Conservation (phyloP, 2,113 vertebrate species). For the Oceanodroma tethys region DNA sequence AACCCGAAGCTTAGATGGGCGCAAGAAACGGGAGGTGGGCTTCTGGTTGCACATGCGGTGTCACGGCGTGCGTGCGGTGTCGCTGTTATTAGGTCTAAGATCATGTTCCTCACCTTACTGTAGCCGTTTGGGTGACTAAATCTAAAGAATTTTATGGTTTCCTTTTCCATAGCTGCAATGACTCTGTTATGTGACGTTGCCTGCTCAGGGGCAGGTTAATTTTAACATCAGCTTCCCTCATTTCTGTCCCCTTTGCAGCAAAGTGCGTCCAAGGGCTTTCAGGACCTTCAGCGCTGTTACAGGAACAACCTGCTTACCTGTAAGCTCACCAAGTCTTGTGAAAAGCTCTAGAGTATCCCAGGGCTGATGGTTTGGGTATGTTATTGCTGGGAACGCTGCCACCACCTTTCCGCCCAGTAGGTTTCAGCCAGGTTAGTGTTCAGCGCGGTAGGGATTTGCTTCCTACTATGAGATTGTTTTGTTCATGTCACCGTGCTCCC, state of each 20-base stretch:
- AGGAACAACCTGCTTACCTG: neutral
- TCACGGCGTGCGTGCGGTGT: rapidly evolving
- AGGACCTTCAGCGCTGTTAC: neutral
- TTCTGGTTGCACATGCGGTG: neutral
- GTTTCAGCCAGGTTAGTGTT: neutral
- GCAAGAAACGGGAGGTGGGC: rapidly evolving
- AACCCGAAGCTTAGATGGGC: neutral
- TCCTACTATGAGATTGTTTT: neutral
- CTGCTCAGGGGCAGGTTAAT: neutral
- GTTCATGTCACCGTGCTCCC: conserved; percentile 12
- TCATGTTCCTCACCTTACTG: neutral
- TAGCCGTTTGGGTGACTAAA: neutral
- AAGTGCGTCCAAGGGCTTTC: neutral
- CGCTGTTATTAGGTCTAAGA: neutral
- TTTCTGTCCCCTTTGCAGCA: neutral
- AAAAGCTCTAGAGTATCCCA: neutral
- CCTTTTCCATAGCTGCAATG: neutral
- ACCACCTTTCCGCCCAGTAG: neutral
- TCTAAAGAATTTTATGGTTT: neutral
- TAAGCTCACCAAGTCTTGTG: neutral
- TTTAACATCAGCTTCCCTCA: neutral
- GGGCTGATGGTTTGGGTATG: neutral
- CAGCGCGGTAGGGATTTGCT: neutral
- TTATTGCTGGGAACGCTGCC: neutral
- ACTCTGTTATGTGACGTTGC: rapidly evolving